Evolutionary conservation across 2,888 invertebrate genomes (phyloP), one percentile per base, ranked within the genome.

Genomic region (Synanthedon andrenaeformis): DNA sequence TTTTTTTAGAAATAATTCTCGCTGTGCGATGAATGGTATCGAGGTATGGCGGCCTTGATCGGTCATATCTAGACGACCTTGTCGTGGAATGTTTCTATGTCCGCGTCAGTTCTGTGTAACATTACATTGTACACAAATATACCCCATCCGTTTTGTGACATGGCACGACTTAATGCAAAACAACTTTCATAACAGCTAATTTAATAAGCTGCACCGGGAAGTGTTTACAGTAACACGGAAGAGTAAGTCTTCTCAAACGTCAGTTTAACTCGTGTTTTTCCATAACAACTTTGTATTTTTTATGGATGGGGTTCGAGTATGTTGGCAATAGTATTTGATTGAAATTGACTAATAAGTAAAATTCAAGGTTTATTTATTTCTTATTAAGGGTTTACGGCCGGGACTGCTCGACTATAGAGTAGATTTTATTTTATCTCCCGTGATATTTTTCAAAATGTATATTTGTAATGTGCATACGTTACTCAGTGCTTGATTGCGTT

Each of bases 61-160:
- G 67, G 67, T 71, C 70, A 70, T 70, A 70, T 72, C 72, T 66
- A 59, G 70, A 67, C 71, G 77, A 70, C 79, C 79, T 80, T 79
- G 78, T 65, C 58, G 61, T 54, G 69, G 74, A 80, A 70, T 75
- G 78, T 72, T 64, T 69, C 62, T 61, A 66, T 62, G 67, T 77
- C 74, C 72, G 72, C 64, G 65, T 75, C 59, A 65, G 35, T 35
- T 35, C 35, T 35, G 0, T 35, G 35, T 35, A 35, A 35, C 28
- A 67, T 73, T 68, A 67, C 49, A 10, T 45, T 45, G 13, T 45
- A 45, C 64, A 35, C 57, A 5, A 23, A 23, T 23, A 55, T 55
- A 59, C 62, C 63, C 62, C 66, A 62, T 12, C 58, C 60, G 57
- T 65, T 65, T 61, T 62, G 58, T 70, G 69, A 65, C 70, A 74